These are phyloP conservation scores for Miichthys miiuy DNA, from an alignment of 2,797 vertebrate genomes.

Conservation along the genomic window DNA sequence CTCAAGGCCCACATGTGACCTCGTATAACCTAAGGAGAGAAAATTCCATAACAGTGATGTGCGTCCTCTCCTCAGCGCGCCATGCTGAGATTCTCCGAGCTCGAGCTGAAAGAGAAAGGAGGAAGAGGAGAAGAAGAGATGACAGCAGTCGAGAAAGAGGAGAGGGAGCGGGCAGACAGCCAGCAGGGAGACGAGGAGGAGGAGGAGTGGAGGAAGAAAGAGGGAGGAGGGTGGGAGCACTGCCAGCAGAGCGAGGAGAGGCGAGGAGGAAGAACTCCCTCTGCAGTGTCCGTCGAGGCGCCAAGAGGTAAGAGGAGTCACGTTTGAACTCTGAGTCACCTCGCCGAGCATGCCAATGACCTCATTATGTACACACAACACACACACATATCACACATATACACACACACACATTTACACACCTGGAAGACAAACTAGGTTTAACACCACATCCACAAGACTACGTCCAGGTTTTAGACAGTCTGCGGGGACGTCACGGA, in stretches of 20 bases:
- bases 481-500: no score
- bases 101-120: constrained; percentile 95
- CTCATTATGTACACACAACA: constrained; percentile 24
- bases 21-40: no score
- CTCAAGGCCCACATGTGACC: no score
- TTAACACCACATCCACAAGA: no score
- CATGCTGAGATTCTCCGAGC: constrained; percentile 97
- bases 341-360: constrained; percentile 19
- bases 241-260: constrained; percentile 68
- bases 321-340: constrained; percentile 56
- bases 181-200: constrained; percentile 37
- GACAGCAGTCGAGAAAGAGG: constrained; percentile 81
- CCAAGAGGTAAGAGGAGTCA: constrained; percentile 78
- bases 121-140: constrained; percentile 83
- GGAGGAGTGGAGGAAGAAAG: constrained; percentile 14
- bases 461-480: no score
- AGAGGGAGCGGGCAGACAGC: constrained; percentile 75
- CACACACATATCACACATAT: not conserved
- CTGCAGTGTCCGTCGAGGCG: constrained; percentile 63
- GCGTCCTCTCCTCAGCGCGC: constrained; percentile 83
- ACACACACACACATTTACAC: constrained; percentile 1
- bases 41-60: no score
- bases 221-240: constrained; percentile 56
- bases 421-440: not conserved
- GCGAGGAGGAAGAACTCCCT: constrained; percentile 46